phyloP scores from a whole-genome alignment of 1,140 invertebrate species.

The Carcinoscorpius rotundicauda region DNA sequence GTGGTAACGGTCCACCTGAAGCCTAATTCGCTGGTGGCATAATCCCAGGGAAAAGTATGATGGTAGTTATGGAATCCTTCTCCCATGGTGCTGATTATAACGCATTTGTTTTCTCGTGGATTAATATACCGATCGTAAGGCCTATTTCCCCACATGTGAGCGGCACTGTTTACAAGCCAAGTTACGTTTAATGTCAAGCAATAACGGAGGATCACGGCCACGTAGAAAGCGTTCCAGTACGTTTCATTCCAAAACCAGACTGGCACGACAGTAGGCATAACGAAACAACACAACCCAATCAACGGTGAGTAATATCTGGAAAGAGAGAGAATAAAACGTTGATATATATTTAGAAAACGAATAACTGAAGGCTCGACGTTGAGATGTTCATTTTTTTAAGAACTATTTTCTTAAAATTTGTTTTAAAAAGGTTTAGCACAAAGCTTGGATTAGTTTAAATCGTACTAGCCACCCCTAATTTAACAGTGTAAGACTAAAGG shows the following conservation, averaged over 20 bases:
- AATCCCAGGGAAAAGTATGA: constrained; percentile 65
- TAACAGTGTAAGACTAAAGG: no score
- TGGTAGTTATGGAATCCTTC: constrained; percentile 73
- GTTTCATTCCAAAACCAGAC: constrained; percentile 73
- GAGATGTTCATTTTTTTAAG: no score
- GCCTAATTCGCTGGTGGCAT: constrained; percentile 53
- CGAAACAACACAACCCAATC: constrained; percentile 69
- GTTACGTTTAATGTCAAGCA: constrained; percentile 76
- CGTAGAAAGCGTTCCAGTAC: constrained; percentile 62
- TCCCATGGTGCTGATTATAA: constrained; percentile 40
- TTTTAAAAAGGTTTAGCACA: no score
- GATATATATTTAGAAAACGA: no score
- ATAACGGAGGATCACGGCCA: constrained; percentile 73
- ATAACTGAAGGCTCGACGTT: no score
- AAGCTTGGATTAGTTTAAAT: no score
- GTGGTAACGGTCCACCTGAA: constrained; percentile 39
- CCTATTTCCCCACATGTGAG: constrained; percentile 38
- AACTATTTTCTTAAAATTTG: no score
- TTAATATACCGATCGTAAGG: constrained; percentile 40
- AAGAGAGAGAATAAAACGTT: neutral
- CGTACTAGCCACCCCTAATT: no score
- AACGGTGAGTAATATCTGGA: constrained; percentile 59
- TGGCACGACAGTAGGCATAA: constrained; percentile 71
- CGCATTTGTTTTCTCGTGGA: constrained; percentile 39
- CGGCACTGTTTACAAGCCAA: constrained; percentile 54